Evolutionary conservation across 2,797 vertebrate genomes (phyloP).

Genomic region (Harpagifer antarcticus): DNA sequence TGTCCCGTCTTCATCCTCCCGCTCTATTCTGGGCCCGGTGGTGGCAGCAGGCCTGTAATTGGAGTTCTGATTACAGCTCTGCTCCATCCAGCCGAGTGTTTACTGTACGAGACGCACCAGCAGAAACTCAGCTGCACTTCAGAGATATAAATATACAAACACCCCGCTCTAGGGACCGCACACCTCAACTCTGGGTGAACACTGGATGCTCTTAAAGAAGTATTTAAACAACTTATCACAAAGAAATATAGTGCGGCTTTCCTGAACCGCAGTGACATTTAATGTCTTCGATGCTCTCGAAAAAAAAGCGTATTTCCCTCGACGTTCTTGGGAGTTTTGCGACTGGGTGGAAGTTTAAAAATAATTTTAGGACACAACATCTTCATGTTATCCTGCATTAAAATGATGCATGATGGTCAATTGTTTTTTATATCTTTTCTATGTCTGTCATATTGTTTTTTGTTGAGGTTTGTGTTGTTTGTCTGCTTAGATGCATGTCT

Average conservation of each 20-base stretch:
- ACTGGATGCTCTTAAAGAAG: neutral
- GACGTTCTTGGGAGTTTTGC: neutral
- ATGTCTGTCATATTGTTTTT: no score
- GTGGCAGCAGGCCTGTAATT: conserved; percentile 80
- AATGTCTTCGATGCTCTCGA: neutral
- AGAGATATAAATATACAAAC: conserved; percentile 64
- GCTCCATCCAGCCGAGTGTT: conserved; percentile 53
- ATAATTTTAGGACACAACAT: neutral
- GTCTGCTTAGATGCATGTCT: no score
- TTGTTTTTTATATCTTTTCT: no score
- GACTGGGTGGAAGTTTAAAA: neutral
- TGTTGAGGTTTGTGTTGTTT: no score
- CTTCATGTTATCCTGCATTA: conserved; percentile 1
- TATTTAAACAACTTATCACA: conserved; percentile 7
- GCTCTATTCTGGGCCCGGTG: conserved; percentile 80
- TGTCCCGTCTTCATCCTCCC: conserved; percentile 69
- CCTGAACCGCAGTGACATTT: neutral
- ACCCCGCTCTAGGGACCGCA: conserved; percentile 32
- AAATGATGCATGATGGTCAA: neutral
- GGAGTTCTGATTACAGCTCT: conserved; percentile 81
- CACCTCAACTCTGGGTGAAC: no score
- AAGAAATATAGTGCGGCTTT: neutral
- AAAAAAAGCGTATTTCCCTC: neutral
- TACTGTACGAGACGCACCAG: conserved; percentile 43
- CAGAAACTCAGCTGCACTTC: conserved; percentile 40